phyloP scores from a whole-genome alignment of 2,113 vertebrate genomes.

The Sylvilagus bachmani region DNA sequence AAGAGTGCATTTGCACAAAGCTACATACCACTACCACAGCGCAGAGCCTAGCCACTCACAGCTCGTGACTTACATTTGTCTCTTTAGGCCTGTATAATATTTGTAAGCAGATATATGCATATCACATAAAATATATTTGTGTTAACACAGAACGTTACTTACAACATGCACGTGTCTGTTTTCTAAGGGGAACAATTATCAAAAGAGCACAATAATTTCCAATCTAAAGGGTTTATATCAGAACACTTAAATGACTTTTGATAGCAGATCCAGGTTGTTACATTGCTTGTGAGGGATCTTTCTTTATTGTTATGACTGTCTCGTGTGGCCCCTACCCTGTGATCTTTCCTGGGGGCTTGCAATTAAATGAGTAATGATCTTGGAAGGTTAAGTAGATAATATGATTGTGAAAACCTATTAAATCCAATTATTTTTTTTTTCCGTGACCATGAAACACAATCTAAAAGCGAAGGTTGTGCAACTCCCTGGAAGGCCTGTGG shows the following conservation, averaged over 20 bases:
- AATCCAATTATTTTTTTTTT: slow-evolving; percentile 81
- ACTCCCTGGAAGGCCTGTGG: slow-evolving; percentile 75
- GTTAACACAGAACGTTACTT: not conserved
- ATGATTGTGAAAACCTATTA: slow-evolving; percentile 86
- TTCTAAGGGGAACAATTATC: slow-evolving; percentile 14
- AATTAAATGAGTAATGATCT: slow-evolving; percentile 86
- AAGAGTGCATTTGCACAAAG: not conserved
- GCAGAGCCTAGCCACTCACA: not conserved
- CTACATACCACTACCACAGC: not conserved
- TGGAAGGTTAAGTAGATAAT: slow-evolving; percentile 86
- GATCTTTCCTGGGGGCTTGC: slow-evolving; percentile 71
- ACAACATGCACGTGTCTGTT: not conserved
- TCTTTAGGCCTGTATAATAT: not conserved
- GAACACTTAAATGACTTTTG: slow-evolving; percentile 62
- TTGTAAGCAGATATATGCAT: not conserved
- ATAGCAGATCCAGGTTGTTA: slow-evolving; percentile 61
- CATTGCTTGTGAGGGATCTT: slow-evolving; percentile 68
- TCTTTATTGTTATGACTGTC: slow-evolving; percentile 63
- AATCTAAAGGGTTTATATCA: not conserved
- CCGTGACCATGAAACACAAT: slow-evolving; percentile 80
- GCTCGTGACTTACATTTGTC: slow-evolving; percentile 5
- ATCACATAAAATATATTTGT: not conserved
- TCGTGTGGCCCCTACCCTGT: slow-evolving; percentile 55
- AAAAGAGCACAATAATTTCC: slow-evolving; percentile 18
- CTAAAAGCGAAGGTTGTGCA: slow-evolving; percentile 81